Base-by-base conservation (phyloP, 2,797 vertebrate species). In the Acrocephalus scirpaceus region DNA sequence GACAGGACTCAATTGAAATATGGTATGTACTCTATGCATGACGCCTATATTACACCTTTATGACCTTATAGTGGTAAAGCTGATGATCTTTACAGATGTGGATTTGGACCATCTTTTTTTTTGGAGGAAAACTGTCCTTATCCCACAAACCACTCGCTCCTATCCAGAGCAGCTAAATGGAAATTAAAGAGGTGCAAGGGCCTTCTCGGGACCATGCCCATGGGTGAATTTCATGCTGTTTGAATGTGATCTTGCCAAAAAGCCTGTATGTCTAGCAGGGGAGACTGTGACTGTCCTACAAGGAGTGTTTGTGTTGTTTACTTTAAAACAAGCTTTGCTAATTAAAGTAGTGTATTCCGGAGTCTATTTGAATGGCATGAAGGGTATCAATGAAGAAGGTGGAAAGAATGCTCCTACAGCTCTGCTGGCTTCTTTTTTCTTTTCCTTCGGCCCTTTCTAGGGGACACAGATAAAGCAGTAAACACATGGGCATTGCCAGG, bases 311-410 rank as follows among this genome's bases (percentile, higher is more conserved):
- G 92, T 96, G 94, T 78, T 95, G 92, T 93, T 96, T 94, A 95
- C 76, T 93, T 97, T 74, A 81, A 95, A 97, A 95, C 66, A 95
- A 96, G 95, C 95, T 96, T 95, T 97, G 92, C 92, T 96, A 96
- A 94, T 96, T 97, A 96, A 95, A 96, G 92, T 90, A 86, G 91
- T 88, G 88, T 93, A 90, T 93, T 96, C 90, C 5, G 9, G 92
- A 96, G 85, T 97, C 93, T 97, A 30, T 88, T 94, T 94, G 89
- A 92, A 88, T 91, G 90, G 76, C 57, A 88, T 93, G 73, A 90
- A 94, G 86, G 92, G 84, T 94, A 26, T 91, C 77, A 74, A 82
- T 93, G 94, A 88, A 92, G 91, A 94, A 75, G 85, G 66, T 50
- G 44, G 58, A 29, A 83, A 88, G 56, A 73, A 32, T 48, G 13